Conservation (phyloP, 2,797 vertebrate species). For the Fistularia tabacaria region DNA sequence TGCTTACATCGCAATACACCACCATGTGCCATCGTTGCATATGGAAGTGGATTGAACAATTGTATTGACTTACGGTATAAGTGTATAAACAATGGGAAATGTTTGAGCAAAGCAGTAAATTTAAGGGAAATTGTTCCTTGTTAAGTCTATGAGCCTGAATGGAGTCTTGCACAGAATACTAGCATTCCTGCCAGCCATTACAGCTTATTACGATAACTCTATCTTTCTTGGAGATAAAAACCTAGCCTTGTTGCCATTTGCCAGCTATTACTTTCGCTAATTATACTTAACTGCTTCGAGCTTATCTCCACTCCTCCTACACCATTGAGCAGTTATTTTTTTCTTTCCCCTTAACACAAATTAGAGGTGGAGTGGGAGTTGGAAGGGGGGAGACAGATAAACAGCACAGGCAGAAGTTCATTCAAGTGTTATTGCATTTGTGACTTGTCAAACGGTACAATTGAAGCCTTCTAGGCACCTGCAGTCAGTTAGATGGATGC, state of each 20-base stretch:
- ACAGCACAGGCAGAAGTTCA: conserved; percentile 73
- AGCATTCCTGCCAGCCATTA: conserved; percentile 79
- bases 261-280: conserved; percentile 86
- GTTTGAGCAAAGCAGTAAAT: conserved; percentile 76
- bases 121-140: conserved; percentile 78
- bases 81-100: conserved; percentile 73
- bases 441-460: conserved; percentile 69
- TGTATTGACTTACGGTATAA: conserved; percentile 72
- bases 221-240: conserved; percentile 81
- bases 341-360: conserved; percentile 77
- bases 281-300: conserved; percentile 85
- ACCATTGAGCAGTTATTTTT: conserved; percentile 79
- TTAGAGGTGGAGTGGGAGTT: conserved; percentile 73
- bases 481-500: conserved; percentile 57
- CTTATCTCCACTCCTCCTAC: conserved; percentile 84
- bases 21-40: conserved; percentile 53
- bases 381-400: conserved; percentile 72
- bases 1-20: conserved; percentile 68
- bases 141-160: conserved; percentile 76
- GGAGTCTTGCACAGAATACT: conserved; percentile 68
- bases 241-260: conserved; percentile 80
- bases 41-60: conserved; percentile 62
- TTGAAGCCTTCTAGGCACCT: conserved; percentile 62
- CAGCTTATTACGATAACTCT: conserved; percentile 80
- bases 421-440: conserved; percentile 77